Evolutionary conservation across 1,140 invertebrate genomes (phyloP).

Genomic region (Leptinotarsa texana): DNA sequence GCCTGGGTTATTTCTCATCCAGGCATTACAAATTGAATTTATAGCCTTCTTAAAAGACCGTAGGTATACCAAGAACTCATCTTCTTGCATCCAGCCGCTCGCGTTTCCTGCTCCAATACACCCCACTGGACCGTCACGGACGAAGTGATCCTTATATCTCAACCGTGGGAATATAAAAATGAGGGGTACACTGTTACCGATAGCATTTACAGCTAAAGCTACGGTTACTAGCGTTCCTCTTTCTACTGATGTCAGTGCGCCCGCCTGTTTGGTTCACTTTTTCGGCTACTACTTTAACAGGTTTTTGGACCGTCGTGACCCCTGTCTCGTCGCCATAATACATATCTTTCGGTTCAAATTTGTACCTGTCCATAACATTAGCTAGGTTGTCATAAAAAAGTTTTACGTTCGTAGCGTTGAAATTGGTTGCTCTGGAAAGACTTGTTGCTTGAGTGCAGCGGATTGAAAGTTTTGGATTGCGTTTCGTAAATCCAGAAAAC

Average conservation of each 20-base stretch:
- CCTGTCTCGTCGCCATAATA: too few relatives aligned
- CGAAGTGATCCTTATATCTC: conserved; percentile 49
- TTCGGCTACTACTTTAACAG: conserved; percentile 47
- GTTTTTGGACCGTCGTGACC: conserved; percentile 56
- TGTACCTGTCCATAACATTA: conserved; percentile 41
- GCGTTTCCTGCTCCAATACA: conserved; percentile 46
- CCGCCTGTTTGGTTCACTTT: conserved; percentile 57
- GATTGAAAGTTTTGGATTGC: background rate
- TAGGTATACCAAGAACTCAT: conserved; percentile 35
- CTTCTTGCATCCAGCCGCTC: too few relatives aligned
- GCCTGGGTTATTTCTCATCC: too few relatives aligned
- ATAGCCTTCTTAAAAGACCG: too few relatives aligned
- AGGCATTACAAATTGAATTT: too few relatives aligned
- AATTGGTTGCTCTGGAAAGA: background rate
- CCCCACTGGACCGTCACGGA: conserved; percentile 50
- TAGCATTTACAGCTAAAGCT: conserved; percentile 50
- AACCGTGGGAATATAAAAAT: conserved; percentile 55
- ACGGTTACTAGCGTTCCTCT: conserved; percentile 56
- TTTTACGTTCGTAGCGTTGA: background rate
- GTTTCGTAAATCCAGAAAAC: background rate
- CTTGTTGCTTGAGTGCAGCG: background rate
- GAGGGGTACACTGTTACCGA: conserved; percentile 54
- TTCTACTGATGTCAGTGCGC: conserved; percentile 55
- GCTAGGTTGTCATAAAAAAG: background rate
- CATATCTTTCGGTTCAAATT: too few relatives aligned